Evolutionary conservation across 2,888 invertebrate species (phyloP).

Genomic region (Apamea anceps): DNA sequence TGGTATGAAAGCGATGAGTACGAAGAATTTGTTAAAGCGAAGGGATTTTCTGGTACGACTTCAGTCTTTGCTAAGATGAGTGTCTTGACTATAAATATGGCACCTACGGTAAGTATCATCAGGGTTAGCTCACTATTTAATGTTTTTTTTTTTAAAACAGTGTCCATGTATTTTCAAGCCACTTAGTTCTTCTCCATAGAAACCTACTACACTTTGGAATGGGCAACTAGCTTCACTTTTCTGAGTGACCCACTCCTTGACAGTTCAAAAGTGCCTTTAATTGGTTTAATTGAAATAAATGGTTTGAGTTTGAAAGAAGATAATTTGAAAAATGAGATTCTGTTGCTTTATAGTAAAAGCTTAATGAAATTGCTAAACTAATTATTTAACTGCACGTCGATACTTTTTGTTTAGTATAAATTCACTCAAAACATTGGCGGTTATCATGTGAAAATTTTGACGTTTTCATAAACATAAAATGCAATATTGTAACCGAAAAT

Average conservation of each 20-base stretch:
- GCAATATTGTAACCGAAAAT: neutral
- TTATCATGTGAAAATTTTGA: neutral
- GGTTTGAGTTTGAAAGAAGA: neutral
- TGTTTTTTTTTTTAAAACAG: neutral
- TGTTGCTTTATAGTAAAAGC: neutral
- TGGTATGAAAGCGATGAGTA: conserved; percentile 28
- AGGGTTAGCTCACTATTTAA: neutral
- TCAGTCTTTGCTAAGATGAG: neutral
- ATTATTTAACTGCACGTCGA: neutral
- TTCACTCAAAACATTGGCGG: neutral
- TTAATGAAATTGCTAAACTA: neutral
- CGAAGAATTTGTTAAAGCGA: conserved; percentile 13
- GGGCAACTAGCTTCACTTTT: neutral
- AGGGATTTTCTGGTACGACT: neutral
- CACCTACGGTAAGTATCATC: neutral
- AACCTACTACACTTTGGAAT: neutral
- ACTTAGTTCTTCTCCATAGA: neutral
- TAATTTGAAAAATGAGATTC: neutral
- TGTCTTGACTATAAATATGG: neutral
- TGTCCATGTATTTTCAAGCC: neutral
- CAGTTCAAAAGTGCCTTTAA: neutral
- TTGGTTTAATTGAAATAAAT: neutral
- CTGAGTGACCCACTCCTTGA: neutral
- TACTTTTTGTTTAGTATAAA: neutral
- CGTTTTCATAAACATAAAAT: neutral